Percentiles rank a stretch among this genome's conserved stretches.
Conservation (phyloP, 2,797 vertebrate genomes). For the Cheirogaleus major region DNA sequence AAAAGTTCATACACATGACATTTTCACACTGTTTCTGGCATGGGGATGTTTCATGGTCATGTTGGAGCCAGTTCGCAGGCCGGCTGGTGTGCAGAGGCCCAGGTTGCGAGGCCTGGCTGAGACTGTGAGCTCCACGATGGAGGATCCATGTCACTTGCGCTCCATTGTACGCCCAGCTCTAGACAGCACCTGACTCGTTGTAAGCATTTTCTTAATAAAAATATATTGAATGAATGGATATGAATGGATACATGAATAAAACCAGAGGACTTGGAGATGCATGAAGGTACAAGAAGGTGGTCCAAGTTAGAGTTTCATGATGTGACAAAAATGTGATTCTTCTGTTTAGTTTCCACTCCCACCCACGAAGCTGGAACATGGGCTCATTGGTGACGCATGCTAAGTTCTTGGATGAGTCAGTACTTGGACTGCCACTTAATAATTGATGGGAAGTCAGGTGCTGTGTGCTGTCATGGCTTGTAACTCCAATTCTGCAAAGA, state of each 20-base stretch:
- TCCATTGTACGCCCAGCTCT: background rate
- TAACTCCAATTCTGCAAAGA: background rate
- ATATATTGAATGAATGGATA: too few species aligned
- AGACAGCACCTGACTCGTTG: background rate
- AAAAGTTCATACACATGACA: background rate
- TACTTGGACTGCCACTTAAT: background rate
- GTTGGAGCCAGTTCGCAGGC: background rate
- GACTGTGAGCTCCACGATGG: too few species aligned
- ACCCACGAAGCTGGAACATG: background rate
- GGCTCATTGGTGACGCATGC: background rate
- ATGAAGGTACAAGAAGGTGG: background rate
- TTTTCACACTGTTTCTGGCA: background rate
- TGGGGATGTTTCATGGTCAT: background rate
- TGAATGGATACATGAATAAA: background rate
- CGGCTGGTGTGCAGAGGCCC: too few species aligned
- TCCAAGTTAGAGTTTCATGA: background rate
- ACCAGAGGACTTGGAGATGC: background rate
- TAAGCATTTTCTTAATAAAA: background rate
- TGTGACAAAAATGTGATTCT: background rate
- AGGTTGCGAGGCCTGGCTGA: background rate
- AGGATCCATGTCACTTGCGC: background rate
- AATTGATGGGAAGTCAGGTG: background rate
- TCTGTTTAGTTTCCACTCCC: background rate
- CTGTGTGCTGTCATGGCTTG: too few species aligned
- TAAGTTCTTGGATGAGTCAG: background rate